phyloP scores from a whole-genome alignment of 2,113 vertebrate species.

The Columba janthina region DNA sequence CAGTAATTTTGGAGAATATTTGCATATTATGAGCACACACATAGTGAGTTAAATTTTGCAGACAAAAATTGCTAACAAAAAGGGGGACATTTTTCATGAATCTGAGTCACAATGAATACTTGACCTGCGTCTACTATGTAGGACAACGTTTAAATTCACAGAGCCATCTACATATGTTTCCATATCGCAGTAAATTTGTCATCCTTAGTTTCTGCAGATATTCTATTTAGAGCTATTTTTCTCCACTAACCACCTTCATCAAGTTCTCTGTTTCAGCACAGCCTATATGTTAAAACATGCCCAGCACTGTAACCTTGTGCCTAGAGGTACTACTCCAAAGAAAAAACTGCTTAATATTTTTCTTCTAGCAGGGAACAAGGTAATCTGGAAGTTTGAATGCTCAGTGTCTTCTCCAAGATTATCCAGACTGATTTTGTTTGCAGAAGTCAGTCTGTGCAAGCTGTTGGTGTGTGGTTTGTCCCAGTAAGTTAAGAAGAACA shows the following conservation, averaged over 20 bases:
- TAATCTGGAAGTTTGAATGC: not conserved
- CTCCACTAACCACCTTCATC: not conserved
- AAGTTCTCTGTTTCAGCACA: constrained; percentile 15
- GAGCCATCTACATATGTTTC: not conserved
- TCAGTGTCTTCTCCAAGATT: constrained; percentile 11
- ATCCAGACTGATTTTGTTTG: constrained; percentile 34
- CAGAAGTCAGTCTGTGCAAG: constrained; percentile 24
- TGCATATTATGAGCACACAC: not conserved
- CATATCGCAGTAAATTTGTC: constrained; percentile 1
- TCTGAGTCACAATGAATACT: not conserved
- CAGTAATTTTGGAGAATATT: not conserved
- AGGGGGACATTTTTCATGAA: not conserved
- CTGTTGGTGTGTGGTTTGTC: constrained; percentile 36
- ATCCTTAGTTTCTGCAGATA: not conserved
- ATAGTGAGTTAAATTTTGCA: not conserved
- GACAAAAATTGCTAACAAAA: not conserved
- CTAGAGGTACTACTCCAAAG: not conserved
- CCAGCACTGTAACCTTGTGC: constrained; percentile 18
- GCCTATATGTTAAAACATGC: constrained; percentile 15
- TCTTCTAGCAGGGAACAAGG: not conserved
- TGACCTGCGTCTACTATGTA: not conserved
- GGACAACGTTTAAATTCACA: not conserved
- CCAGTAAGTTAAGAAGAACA: constrained; percentile 4
- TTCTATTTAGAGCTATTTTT: constrained; percentile 21
- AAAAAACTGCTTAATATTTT: not conserved